A percentile compares a stretch with the other conserved stretches of the same genome.
Conservation (phyloP, 2,888 invertebrate species). For the Elegia similella region DNA sequence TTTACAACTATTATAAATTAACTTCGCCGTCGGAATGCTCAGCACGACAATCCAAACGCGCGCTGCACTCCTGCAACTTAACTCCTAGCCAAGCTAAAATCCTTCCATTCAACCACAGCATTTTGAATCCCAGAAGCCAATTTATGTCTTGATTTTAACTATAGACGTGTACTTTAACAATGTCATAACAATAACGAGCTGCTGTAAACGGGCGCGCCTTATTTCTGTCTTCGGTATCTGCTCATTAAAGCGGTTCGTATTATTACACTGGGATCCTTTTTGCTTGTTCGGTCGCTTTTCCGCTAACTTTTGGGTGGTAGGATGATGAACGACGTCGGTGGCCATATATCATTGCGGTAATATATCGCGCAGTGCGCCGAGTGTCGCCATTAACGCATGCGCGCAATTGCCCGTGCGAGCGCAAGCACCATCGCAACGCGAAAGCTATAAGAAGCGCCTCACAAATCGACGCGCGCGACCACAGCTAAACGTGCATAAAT, state of each 20-base stretch:
- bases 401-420: constrained; percentile 65
- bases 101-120: constrained; percentile 26
- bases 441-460: constrained; percentile 65
- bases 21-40: constrained; percentile 3
- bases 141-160: constrained; percentile 56
- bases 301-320: constrained; percentile 81
- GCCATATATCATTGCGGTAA: constrained; percentile 78
- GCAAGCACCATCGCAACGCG: constrained; percentile 49
- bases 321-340: constrained; percentile 76
- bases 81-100: constrained; percentile 13
- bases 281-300: constrained; percentile 63
- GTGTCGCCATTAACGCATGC: constrained; percentile 80
- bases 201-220: constrained; percentile 69
- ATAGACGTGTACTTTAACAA: constrained; percentile 65
- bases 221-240: constrained; percentile 78
- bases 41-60: not conserved
- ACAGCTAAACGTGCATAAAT: constrained; percentile 73
- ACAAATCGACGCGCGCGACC: constrained; percentile 75
- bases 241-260: constrained; percentile 73
- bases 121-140: constrained; percentile 31
- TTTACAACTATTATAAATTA: constrained; percentile 17
- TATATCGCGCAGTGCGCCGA: constrained; percentile 76
- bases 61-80: not conserved
- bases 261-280: constrained; percentile 48
- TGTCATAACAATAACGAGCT: constrained; percentile 73